Base-by-base conservation (phyloP, 2,113 vertebrate genomes). In the Aspiorhynchus laticeps region DNA sequence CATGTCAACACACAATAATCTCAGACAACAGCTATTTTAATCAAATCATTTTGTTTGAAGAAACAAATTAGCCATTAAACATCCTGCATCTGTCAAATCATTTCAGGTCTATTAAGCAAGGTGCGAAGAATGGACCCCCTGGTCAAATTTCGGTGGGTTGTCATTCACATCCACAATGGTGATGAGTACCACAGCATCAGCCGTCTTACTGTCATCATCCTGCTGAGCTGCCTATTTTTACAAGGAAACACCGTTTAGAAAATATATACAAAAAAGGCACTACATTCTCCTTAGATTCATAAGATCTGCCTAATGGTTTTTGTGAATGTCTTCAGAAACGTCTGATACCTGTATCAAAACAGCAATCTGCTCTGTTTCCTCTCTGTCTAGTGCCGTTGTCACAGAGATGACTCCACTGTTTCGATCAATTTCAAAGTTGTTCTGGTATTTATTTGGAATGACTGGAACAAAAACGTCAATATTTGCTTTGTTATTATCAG, bases 271-370 rank as follows among this genome's bases (percentile, higher is more conserved):
- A 63, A 63, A 0, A 63, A 26, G 5, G 59, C 1, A 19, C 6
- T 73, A 1, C 38, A 4, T n/a, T 74, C 4, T 53, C 59, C 2
- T 63, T 10, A 63, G n/a, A 63, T 26, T 63, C 36, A 14, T 33
- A 9, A 5, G 2, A 71, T 71, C 31, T 15, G 21, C 2, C 2
- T 33, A n/a, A 33, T 33, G 12, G 15, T 75, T 75, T 41, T 24
- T 1, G 9, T 75, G 21, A 71, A 71, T 61, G 15, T 33, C 9
- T 69, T 69, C 9, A 43, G 0, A 21, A 82, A 5, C 21, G 41
- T 51, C 56, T 31, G n/a, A 4, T 94, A 97, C 96, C 96, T 95
- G 91, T 88, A 97, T 93, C 90, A 38, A 87, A 83, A 96, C 24
- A 8, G 92, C 28, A 46, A 96, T 88, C 2, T 26, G 83, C 0